phyloP scores from a whole-genome alignment of 2,113 vertebrate species.

The Daboia siamensis region DNA sequence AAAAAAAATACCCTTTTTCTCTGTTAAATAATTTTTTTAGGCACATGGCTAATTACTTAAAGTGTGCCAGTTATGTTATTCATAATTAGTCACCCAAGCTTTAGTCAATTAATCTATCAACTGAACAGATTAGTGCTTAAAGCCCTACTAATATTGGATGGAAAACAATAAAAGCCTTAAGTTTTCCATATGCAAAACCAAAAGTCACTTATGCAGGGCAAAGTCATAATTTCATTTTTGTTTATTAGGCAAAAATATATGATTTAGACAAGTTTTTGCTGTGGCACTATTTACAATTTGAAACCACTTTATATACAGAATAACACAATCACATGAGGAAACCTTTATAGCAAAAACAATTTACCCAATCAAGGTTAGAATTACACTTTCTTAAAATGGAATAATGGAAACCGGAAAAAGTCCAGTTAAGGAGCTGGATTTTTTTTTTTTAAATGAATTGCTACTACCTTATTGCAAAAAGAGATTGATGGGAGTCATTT shows the following conservation, averaged over 20 bases:
- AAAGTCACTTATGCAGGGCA: conserved; percentile 51
- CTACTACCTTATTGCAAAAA: conserved; percentile 78
- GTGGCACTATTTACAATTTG: conserved; percentile 96
- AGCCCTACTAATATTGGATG: neutral
- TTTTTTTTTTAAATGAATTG: conserved; percentile 73
- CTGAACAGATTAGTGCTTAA: neutral
- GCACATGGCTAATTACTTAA: neutral
- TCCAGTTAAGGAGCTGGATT: conserved; percentile 81
- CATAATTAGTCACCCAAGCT: neutral
- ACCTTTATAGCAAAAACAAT: conserved; percentile 82
- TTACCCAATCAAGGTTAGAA: conserved; percentile 71
- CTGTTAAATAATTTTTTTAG: neutral
- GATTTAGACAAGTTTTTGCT: conserved; percentile 97
- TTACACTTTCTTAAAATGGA: conserved; percentile 74
- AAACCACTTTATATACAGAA: conserved; percentile 97
- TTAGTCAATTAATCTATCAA: neutral
- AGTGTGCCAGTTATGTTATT: neutral
- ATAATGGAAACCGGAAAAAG: conserved; percentile 76
- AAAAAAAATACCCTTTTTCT: neutral
- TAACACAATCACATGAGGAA: conserved; percentile 80
- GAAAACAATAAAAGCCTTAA: neutral
- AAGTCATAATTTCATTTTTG: conserved; percentile 86
- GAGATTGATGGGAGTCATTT: conserved; percentile 64
- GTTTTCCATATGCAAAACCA: conserved; percentile 31
- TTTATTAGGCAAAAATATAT: conserved; percentile 99